A percentile compares a stretch with the other conserved stretches of the same genome.
phyloP scores from a whole-genome alignment of 2,113 vertebrate genomes.

The Chionis minor region DNA sequence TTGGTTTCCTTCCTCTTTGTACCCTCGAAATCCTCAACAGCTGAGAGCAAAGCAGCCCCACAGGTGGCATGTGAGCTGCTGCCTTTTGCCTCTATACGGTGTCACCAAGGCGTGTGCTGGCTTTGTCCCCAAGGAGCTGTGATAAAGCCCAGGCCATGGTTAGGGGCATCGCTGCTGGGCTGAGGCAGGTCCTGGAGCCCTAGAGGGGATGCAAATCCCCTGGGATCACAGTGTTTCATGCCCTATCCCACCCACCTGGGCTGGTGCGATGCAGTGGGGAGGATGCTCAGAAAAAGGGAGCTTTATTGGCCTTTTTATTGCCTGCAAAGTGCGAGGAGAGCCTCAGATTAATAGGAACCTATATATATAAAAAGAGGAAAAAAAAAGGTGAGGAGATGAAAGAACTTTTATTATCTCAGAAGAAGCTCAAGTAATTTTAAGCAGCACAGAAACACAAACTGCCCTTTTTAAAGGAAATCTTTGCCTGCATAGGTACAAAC shows the following conservation, averaged over 20 bases:
- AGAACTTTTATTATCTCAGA: not conserved
- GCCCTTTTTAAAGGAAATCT: not conserved
- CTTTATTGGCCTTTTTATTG: not conserved
- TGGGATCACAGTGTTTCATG: accelerated
- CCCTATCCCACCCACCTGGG: not conserved
- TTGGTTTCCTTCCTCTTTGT: not conserved
- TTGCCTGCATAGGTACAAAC: not conserved
- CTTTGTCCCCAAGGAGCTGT: not conserved
- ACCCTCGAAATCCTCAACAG: not conserved
- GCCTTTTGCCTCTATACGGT: accelerated
- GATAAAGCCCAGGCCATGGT: accelerated
- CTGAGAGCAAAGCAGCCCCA: not conserved
- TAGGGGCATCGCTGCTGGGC: not conserved
- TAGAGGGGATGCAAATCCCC: not conserved
- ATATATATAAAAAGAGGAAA: not conserved
- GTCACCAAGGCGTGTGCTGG: not conserved
- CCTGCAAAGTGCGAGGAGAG: not conserved
- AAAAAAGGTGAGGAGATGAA: not conserved
- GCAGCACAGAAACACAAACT: not conserved
- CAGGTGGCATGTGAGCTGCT: not conserved
- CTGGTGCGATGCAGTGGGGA: not conserved
- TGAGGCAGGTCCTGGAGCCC: not conserved
- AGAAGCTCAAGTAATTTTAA: not conserved
- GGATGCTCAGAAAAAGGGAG: not conserved
- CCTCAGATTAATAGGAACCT: not conserved